Base-by-base conservation (phyloP, 2,797 vertebrate genomes). In the Odontamblyopus rebecca region DNA sequence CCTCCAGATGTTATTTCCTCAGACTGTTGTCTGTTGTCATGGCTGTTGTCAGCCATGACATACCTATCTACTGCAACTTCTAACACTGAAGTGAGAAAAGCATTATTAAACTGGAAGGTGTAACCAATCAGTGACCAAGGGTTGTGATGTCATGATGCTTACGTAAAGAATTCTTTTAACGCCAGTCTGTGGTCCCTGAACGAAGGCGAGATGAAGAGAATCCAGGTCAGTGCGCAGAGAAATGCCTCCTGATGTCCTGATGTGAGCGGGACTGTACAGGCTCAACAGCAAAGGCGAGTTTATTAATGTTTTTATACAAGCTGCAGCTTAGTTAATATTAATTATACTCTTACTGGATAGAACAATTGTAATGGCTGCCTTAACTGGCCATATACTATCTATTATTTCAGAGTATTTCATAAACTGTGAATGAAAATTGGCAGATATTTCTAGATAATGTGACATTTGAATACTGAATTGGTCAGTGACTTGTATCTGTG, bases 191-290 rank as follows among this genome's bases (percentile, higher is more conserved):
- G 15, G 74, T 82, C 74, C 75, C 69, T 68, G 76, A 74, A 86
- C 75, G 62, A 74, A 74, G 76, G 84, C 81, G 71, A 79, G 87
- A 74, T 81, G 75, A 85, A 56, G 65, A 87, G 53, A 91, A 92
- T 91, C 84, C 90, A 91, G 89, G 90, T 91, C 91, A 90, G 73
- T 71, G 86, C 83, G 84, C 80, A 81, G 80, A 83, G 79, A 88
- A 89, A 90, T 87, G 85, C 75, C 6, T 79, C 80, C 73, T 85
- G 82, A 82, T 88, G 86, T 44, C 11, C 41, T 61, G 60, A 61
- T 29, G 57, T 86, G 71, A 75, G 78, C 81, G 59, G 69, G 81
- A 84, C 75, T 90, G 80, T 82, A 71, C 73, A 74, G 73, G 74
- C 6, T 75, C 75, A 73, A 67, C 64, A 71, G 72, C 70, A 53